A percentile compares a stretch with the other conserved stretches of the same genome.
phyloP scores from a whole-genome alignment of 2,113 vertebrate genomes.

The Pandion haliaetus region DNA sequence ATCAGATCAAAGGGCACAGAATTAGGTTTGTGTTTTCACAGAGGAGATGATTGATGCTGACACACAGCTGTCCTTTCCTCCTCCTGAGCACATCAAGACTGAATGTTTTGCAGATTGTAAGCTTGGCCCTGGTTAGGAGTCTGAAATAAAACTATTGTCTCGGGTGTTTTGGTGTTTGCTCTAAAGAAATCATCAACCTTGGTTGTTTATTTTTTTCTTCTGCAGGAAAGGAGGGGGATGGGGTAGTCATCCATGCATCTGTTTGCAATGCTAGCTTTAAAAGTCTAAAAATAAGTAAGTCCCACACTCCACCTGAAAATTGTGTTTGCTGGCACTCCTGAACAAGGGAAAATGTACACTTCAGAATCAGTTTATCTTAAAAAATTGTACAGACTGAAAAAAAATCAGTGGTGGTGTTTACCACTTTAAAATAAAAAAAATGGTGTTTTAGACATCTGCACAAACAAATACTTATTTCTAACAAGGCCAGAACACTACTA shows the following conservation, averaged over 20 bases:
- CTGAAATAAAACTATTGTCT: conserved; percentile 71
- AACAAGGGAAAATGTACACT: not conserved
- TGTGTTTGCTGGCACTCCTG: not conserved
- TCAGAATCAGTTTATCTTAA: conserved; percentile 20
- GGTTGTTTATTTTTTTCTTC: conserved; percentile 64
- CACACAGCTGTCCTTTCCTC: conserved; percentile 55
- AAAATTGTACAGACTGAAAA: not conserved
- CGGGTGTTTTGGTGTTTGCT: conserved; percentile 1
- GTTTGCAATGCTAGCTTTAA: conserved; percentile 61
- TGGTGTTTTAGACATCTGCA: conserved; percentile 46
- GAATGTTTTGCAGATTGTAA: conserved; percentile 65
- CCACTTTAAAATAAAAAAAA: conserved; percentile 9
- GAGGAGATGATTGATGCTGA: conserved; percentile 63
- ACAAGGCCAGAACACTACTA: not conserved
- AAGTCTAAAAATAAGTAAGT: conserved; percentile 55
- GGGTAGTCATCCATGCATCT: conserved; percentile 35
- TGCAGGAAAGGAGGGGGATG: not conserved
- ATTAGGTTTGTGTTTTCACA: conserved; percentile 60
- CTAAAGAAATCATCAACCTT: conserved; percentile 54
- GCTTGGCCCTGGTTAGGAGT: conserved; percentile 24
- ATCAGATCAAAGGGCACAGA: conserved; percentile 61
- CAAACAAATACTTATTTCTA: not conserved
- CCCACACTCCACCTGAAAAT: not conserved
- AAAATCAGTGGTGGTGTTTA: not conserved
- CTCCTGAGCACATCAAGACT: conserved; percentile 20